Base-by-base conservation (phyloP, 2,888 invertebrate species). In the Amphiduros pacificus region DNA sequence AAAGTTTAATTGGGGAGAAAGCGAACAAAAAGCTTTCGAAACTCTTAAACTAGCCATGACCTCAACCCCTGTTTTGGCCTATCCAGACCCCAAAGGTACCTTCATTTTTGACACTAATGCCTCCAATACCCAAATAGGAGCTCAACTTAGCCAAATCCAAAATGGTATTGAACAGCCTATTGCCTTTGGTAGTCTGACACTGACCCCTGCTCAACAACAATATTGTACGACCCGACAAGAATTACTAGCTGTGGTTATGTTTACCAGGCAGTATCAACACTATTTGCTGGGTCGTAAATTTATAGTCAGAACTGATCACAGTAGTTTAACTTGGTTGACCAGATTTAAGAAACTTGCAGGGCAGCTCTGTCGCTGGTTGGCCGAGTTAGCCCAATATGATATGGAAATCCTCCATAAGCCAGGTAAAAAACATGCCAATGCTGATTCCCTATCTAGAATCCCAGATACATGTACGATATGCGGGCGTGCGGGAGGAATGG, bases 41-140 rank as follows among this genome's bases (percentile, higher is more conserved):
- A n/a, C n/a, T n/a, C n/a, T n/a, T n/a, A n/a, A n/a, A n/a, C n/a
- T n/a, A n/a, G n/a, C n/a, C n/a, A n/a, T n/a, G n/a, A n/a, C n/a
- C n/a, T n/a, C n/a, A n/a, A n/a, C n/a, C n/a, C n/a, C n/a, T n/a
- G n/a, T n/a, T n/a, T n/a, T n/a, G n/a, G n/a, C n/a, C n/a, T n/a
- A n/a, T n/a, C n/a, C n/a, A n/a, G n/a, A n/a, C n/a, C n/a, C n/a
- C n/a, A n/a, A n/a, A n/a, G 44, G 22, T 44, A n/a, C 44, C 4
- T 44, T 44, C 22, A 22, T 44, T 22, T 26, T 53, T 4, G 53
- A 53, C 32, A 53, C 53, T n/a, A 31, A 53, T 29, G 32, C 53
- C 29, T 53, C 53, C 14, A 6, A 31, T 20, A 5, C 24, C 5
- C 14, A 17, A 4, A 11, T 53, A 9, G 53, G 53, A 9, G 53